phyloP scores from a whole-genome alignment of 1,140 invertebrate genomes.

The Drosophila ananassae region DNA sequence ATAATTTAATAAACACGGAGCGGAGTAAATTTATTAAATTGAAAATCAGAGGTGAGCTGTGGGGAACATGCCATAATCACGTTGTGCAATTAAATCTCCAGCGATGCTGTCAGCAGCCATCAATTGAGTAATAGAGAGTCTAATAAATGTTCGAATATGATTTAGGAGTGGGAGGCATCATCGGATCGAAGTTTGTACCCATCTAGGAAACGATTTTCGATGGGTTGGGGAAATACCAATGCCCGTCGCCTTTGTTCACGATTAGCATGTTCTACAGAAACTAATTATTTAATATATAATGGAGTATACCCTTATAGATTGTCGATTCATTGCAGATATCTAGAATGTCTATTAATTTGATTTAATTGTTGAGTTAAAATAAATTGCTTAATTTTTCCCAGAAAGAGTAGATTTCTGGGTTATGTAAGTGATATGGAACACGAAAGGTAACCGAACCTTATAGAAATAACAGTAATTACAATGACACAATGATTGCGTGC shows the following conservation, averaged over 20 bases:
- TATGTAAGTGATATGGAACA: conserved; percentile 54
- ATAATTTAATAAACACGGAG: conserved; percentile 15
- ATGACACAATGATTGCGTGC: conserved; percentile 49
- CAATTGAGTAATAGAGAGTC: conserved; percentile 29
- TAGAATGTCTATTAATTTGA: conserved; percentile 51
- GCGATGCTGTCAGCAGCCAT: conserved; percentile 26
- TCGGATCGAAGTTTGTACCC: conserved; percentile 27
- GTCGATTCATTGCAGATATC: conserved; percentile 8
- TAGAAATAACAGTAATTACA: conserved; percentile 62
- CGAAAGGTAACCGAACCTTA: conserved; percentile 46
- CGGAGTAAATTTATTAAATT: conserved; percentile 46
- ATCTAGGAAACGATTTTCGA: conserved; percentile 11
- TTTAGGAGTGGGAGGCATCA: conserved; percentile 21
- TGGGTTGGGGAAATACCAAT: conserved; percentile 32
- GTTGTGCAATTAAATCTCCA: conserved; percentile 49
- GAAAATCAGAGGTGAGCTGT: conserved; percentile 28
- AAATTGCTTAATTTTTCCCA: conserved; percentile 50
- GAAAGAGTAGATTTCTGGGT: conserved; percentile 34
- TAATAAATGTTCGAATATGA: conserved; percentile 51
- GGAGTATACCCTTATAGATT: conserved; percentile 4
- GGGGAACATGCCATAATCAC: conserved; percentile 36
- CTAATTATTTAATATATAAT: conserved; percentile 18
- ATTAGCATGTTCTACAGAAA: conserved; percentile 23
- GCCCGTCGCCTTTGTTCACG: conserved; percentile 23
- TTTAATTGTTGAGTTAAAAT: conserved; percentile 53